Base-by-base conservation (phyloP, 2,888 invertebrate species). In the Galeopsomyia nigrocyanea region DNA sequence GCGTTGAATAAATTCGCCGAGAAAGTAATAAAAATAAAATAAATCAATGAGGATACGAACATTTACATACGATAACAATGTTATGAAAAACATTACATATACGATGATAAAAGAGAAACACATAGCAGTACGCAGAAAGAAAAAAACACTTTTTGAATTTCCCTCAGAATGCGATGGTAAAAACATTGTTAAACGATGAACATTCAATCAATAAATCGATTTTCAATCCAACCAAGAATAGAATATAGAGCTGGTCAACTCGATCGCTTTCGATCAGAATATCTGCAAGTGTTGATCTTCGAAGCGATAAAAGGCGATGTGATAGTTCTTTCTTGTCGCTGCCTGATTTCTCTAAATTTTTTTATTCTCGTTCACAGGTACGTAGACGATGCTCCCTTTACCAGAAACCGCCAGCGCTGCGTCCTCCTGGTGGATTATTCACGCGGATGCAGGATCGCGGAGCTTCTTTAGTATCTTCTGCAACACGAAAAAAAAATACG, bases 391-490 rank as follows among this genome's bases (percentile, higher is more conserved):
- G 17, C 13, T 58, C 16, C 16, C 16, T 66, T 91, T 94, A 95
- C 95, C 95, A 95, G 84, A 95, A 92, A 57, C 90, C 92, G 75
- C 92, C 92, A 67, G 95, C 93, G 16, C 95, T 96, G 86, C 93
- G 93, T 63, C 96, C 96, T 79, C 96, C 96, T 1, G 96, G 96
- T 10, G 96, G 96, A 89, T 95, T 94, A 84, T 93, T 90, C 3
- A 96, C 95, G 79, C 94, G 92, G 74, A 96, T 95, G 71, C 93
- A 94, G 0, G 95, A 91, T 82, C 94, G 92, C 78, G 91, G 90
- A 69, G 89, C 87, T 66, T 92, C 93, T 87, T 93, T 94, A 26
- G 92, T 84, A 83, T 95, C 94, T 89, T 93, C 94, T 94, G 90
- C 16, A 89, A 71, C 53, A 17, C 1, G 14, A 55, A 62, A 22